Percentiles rank a stretch among this genome's conserved stretches.
Evolutionary conservation across 2,888 invertebrate species (phyloP).

Genomic region (Elmis aenea): DNA sequence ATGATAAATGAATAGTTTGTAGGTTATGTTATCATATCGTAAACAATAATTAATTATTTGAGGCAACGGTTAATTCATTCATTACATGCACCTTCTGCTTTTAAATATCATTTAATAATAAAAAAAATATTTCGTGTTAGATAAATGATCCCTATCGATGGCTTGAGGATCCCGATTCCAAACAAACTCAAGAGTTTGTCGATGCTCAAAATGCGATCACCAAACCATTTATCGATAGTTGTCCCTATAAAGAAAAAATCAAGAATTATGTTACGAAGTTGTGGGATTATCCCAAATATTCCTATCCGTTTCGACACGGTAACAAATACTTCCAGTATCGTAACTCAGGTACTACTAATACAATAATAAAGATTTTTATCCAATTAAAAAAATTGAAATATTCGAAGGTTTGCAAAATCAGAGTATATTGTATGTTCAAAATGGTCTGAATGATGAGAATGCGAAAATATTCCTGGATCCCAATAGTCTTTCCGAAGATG

Average conservation of each 20-base stretch:
- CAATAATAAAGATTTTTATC: too few relatives aligned
- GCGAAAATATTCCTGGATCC: constrained; percentile 90
- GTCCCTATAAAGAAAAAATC: constrained; percentile 67
- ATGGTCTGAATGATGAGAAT: constrained; percentile 65
- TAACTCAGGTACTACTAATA: too few relatives aligned
- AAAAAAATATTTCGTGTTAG: too few relatives aligned
- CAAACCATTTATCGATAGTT: constrained; percentile 75
- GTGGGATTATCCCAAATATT: constrained; percentile 96
- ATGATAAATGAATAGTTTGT: too few relatives aligned
- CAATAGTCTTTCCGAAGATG: constrained; percentile 86
- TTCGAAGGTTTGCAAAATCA: constrained; percentile 96
- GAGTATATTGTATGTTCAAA: constrained; percentile 89
- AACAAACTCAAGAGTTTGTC: constrained; percentile 86
- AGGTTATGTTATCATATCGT: too few relatives aligned
- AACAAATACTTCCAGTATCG: constrained; percentile 84
- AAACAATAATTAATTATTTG: too few relatives aligned
- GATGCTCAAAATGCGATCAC: constrained; percentile 87
- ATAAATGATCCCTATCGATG: constrained; percentile 97
- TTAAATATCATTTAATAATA: too few relatives aligned
- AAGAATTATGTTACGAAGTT: constrained; percentile 77
- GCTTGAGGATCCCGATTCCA: constrained; percentile 92
- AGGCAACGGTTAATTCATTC: too few relatives aligned
- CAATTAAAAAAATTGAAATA: too few relatives aligned
- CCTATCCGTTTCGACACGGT: constrained; percentile 79
- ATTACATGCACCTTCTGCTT: too few relatives aligned